Base-by-base conservation (phyloP, 2,888 invertebrate species). In the Celastrina argiolus region DNA sequence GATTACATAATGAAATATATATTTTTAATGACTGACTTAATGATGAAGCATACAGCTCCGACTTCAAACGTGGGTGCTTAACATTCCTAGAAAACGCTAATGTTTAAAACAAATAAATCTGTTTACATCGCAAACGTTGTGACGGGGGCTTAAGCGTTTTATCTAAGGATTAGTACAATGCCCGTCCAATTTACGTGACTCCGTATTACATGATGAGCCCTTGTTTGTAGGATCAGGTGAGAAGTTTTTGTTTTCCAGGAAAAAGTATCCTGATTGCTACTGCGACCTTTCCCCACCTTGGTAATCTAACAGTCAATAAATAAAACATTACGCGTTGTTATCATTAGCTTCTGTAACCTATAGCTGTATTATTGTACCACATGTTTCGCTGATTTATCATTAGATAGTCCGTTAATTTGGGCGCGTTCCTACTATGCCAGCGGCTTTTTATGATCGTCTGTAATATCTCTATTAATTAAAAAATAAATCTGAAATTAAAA, bases 101-200 rank as follows among this genome's bases (percentile, higher is more conserved):
- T 81, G 79, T 80, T 85, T 81, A 81, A 80, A 82, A 76, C 81
- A 80, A 84, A 84, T 86, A 85, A 88, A 85, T 83, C 81, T 78
- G 82, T 81, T 83, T 85, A 82, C 83, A 83, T 80, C 82, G 78
- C 81, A 83, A 80, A 81, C 81, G 83, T 80, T 81, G 83, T 79
- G 79, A 78, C 81, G 81, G 76, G 76, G 78, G 84, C 83, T 87
- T 84, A 84, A 82, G 76, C 83, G 80, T 86, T 87, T 87, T 85
- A 87, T 84, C 87, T 85, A 74, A 72, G 87, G 87, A 85, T 88
- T 87, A 87, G 81, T 85, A 83, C 80, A 83, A 80, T 85, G 84
- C 82, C 80, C 78, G 80, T 81, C 87, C 87, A 88, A 88, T 87
- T 88, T 87, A 85, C 85, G 85, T 81, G 85, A 84, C 81, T 86